These are phyloP conservation scores for Synaphobranchus kaupii DNA, from an alignment of 2,797 vertebrate genomes.

Conservation along the genomic window DNA sequence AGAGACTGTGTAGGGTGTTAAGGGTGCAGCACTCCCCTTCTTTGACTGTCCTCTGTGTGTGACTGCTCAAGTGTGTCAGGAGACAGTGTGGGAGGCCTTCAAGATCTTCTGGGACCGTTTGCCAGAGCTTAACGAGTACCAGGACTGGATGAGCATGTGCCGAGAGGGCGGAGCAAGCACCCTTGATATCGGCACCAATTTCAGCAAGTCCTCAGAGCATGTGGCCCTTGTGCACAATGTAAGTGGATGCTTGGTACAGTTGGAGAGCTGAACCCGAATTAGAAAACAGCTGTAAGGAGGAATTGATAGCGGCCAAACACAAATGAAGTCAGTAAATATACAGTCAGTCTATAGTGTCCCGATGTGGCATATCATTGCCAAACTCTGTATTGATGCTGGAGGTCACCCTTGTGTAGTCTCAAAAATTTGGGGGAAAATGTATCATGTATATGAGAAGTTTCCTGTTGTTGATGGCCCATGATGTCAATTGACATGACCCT, in stretches of 20 bases:
- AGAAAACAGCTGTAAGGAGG: neutral
- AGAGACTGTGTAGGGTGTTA: neutral
- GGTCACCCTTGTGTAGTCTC: neutral
- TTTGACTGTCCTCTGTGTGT: slow-evolving; percentile 9
- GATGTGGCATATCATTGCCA: neutral
- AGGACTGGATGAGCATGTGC: slow-evolving; percentile 82
- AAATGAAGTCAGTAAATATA: neutral
- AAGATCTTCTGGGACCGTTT: slow-evolving; percentile 94
- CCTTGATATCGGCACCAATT: slow-evolving; percentile 83
- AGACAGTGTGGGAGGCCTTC: slow-evolving; percentile 94
- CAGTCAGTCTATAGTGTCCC: neutral
- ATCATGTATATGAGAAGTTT: neutral
- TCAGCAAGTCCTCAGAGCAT: slow-evolving; percentile 91
- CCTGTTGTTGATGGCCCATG: neutral
- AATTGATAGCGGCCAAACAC: neutral
- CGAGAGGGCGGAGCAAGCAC: slow-evolving; percentile 72
- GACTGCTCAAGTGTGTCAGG: slow-evolving; percentile 85
- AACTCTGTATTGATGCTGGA: too few relatives aligned
- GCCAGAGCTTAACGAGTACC: slow-evolving; percentile 83
- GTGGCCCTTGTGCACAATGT: slow-evolving; percentile 78
- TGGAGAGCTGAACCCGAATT: neutral
- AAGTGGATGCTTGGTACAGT: slow-evolving; percentile 44
- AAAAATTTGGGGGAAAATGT: neutral
- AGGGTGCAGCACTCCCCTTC: neutral
- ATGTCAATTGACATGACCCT: neutral